Evolutionary conservation across 2,888 invertebrate species (phyloP), one percentile per base, ranked within the genome.

Genomic region (Megamerina dolium): DNA sequence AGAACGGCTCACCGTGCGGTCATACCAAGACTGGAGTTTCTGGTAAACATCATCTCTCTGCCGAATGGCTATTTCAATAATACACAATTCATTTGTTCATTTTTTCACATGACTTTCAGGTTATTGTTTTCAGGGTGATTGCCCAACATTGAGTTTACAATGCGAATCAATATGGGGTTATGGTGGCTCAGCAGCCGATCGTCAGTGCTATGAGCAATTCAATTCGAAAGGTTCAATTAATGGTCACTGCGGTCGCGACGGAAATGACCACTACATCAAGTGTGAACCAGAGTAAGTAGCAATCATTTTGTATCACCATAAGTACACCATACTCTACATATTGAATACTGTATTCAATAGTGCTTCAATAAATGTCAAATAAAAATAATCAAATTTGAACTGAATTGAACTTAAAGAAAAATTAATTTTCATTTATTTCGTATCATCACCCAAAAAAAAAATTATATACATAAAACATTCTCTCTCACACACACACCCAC

Each of bases 101-200:
- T n/a, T n/a, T n/a, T n/a, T n/a, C n/a, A n/a, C n/a, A 13, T 13
- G 2, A 16, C 34, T 29, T 31, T 9, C 44, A 70, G 90, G 92
- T 12, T 87, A 85, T 73, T 96, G 96, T 74, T 93, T 90, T 75
- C 83, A 87, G 58, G 96, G 96, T 3, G 77, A 85, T 49, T 96
- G 96, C 65, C 93, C 94, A 19, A 89, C 93, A 16, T 74, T 91
- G 45, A 78, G 84, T 49, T 72, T 84, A 31, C 96, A 97, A 71
- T 99, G 97, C 68, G 85, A 87, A 66, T 79, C 80, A 53, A 87
- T 97, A 56, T 99, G 97, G 97, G 96, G 95, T 18, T 81, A 83
- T 56, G 88, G 87, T 10, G 85, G 90, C 0, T 74, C 78, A 34
- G 83, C 86, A 0, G 93, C 87, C 3, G 90, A 92, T 64, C 78